phyloP scores from a whole-genome alignment of 2,113 vertebrate genomes.

The Alethe diademata region DNA sequence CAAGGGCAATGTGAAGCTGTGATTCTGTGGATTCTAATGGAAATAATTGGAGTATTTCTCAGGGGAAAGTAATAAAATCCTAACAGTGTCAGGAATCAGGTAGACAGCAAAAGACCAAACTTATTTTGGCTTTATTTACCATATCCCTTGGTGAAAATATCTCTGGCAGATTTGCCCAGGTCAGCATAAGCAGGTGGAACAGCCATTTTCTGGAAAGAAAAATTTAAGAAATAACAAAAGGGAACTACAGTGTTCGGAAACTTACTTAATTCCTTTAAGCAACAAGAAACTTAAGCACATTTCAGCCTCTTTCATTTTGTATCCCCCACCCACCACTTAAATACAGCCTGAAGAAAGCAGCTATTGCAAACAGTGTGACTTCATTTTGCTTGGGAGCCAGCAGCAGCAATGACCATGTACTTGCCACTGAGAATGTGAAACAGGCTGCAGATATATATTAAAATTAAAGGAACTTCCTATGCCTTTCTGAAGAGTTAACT shows the following conservation, averaged over 20 bases:
- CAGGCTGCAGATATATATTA: neutral
- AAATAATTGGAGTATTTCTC: neutral
- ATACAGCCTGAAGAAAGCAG: neutral
- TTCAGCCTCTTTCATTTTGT: neutral
- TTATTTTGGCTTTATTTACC: constrained; percentile 76
- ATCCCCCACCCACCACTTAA: neutral
- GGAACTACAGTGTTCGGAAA: neutral
- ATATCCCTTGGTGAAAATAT: constrained; percentile 96
- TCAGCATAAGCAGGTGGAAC: constrained; percentile 91
- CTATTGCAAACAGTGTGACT: neutral
- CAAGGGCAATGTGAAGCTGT: neutral
- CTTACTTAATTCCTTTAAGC: neutral
- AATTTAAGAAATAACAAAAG: neutral
- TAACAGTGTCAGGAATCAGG: neutral
- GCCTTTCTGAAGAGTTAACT: neutral
- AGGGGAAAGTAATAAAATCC: neutral
- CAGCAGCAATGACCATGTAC: neutral
- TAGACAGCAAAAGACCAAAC: neutral
- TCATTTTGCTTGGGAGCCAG: neutral
- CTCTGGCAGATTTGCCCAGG: constrained; percentile 93
- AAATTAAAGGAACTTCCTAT: neutral
- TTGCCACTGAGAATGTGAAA: neutral
- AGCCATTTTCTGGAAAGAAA: constrained; percentile 84
- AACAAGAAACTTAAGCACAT: neutral
- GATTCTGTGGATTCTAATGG: neutral